These are phyloP conservation scores for Petroica traversi DNA, from an alignment of 2,113 vertebrate species.

Conservation along the genomic window DNA sequence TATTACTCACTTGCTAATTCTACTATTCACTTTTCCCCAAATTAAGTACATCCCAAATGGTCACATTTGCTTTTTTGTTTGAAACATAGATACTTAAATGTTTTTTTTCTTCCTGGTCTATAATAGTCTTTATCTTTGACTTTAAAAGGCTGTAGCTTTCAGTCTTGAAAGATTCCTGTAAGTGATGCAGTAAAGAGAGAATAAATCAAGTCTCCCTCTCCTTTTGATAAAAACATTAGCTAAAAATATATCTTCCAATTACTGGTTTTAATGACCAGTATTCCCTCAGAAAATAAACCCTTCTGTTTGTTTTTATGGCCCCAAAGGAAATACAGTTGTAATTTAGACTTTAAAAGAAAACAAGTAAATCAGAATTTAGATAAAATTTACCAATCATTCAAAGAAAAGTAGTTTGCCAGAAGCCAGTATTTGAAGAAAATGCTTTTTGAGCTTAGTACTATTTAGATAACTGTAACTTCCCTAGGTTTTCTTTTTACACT, in stretches of 20 bases:
- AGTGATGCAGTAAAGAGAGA: not conserved
- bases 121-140: not conserved
- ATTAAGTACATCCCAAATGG: not conserved
- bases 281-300: not conserved
- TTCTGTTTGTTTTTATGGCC: not conserved
- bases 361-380: not conserved
- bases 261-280: not conserved
- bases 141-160: not conserved
- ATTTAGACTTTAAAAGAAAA: not conserved
- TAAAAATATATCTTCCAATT: not conserved
- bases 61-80: not conserved
- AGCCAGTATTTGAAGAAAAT: not conserved
- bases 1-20: not conserved
- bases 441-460: not conserved
- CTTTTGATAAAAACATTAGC: not conserved
- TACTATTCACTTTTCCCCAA: not conserved
- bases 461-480: slow-evolving; percentile 83
- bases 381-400: not conserved
- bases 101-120: not conserved
- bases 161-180: not conserved
- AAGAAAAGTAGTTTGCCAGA: not conserved
- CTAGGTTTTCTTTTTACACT: slow-evolving; percentile 83
- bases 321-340: not conserved
- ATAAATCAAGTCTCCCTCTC: not conserved
- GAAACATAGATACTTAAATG: not conserved